Conservation (phyloP, 2,888 invertebrate species). For the Cheilosia impressa region DNA sequence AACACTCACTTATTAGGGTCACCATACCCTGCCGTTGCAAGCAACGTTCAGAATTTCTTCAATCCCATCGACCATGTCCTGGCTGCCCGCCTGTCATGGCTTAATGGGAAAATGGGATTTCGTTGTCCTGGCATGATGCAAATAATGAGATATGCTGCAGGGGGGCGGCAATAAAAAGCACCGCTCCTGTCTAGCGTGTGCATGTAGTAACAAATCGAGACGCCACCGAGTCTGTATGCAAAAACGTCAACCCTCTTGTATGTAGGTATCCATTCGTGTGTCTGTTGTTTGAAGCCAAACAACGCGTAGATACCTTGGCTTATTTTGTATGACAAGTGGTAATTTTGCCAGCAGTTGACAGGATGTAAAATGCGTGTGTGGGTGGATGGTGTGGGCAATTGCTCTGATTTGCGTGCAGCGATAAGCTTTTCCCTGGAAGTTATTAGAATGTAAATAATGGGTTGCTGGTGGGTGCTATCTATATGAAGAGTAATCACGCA, state of each 20-base stretch:
- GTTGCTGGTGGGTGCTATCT: constrained; percentile 20
- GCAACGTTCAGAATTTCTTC: background rate
- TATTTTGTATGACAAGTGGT: constrained; percentile 73
- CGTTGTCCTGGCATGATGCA: constrained; percentile 71
- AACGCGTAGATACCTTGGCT: constrained; percentile 67
- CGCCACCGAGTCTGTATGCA: constrained; percentile 30
- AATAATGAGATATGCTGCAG: constrained; percentile 69
- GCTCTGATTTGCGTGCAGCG: constrained; percentile 50
- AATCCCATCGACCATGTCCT: constrained; percentile 18
- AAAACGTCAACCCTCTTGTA: background rate
- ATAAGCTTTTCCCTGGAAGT: constrained; percentile 40
- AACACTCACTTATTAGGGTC: constrained; percentile 53
- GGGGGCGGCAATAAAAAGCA: constrained; percentile 27
- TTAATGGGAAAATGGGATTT: constrained; percentile 75
- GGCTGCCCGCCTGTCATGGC: constrained; percentile 61
- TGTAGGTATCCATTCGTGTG: background rate
- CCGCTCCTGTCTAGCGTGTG: background rate
- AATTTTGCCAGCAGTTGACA: constrained; percentile 66
- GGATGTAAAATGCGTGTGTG: background rate
- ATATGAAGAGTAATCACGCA: constrained; percentile 50
- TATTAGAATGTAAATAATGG: constrained; percentile 17
- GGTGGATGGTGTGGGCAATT: background rate
- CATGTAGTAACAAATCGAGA: constrained; percentile 54
- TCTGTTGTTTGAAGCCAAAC: constrained; percentile 45
- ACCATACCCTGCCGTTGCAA: background rate